Conservation (phyloP, 2,888 invertebrate species). For the Leucophora obtusa region DNA sequence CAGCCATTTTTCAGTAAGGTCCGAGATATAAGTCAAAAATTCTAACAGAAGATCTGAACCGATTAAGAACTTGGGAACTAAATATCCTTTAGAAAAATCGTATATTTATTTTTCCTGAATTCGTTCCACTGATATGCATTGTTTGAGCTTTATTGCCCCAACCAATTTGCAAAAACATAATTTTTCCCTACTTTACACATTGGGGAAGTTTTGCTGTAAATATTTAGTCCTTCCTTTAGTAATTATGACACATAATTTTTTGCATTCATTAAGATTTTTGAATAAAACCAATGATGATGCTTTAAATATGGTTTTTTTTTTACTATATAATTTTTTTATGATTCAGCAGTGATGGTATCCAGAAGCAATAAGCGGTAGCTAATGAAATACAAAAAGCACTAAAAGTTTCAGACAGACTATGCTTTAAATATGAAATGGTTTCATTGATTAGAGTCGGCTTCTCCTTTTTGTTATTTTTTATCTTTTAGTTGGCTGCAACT, state of each 20-base stretch:
- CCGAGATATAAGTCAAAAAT: no score
- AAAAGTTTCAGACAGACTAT: background rate
- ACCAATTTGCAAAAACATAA: no score
- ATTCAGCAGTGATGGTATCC: constrained; percentile 7
- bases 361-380: constrained; percentile 22
- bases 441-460: constrained; percentile 49
- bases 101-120: no score
- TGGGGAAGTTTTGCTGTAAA: no score
- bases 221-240: no score
- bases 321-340: constrained; percentile 8
- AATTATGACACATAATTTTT: background rate
- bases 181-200: no score
- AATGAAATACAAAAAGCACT: background rate
- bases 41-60: no score
- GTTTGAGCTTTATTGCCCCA: no score
- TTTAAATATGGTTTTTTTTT: background rate
- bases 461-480: constrained; percentile 9
- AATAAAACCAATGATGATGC: background rate
- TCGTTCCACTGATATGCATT: no score
- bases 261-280: background rate
- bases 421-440: constrained; percentile 35
- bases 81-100: no score
- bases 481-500: background rate
- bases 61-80: no score
- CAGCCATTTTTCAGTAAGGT: no score